These are phyloP conservation scores for Aegotheles bennettii DNA, from an alignment of 2,113 vertebrate species.

Conservation along the genomic window DNA sequence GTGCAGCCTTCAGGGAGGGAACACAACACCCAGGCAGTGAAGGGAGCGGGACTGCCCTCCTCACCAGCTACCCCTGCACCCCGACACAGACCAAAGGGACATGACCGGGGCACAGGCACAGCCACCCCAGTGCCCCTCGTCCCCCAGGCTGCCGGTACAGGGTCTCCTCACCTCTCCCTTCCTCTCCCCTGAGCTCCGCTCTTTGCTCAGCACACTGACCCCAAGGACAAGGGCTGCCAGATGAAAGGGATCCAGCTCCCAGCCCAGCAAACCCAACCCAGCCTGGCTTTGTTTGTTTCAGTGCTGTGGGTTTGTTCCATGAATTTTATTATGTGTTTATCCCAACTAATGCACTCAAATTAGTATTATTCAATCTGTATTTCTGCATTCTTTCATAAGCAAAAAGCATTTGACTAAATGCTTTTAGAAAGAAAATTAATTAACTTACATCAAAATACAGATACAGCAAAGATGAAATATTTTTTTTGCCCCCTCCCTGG, in stretches of 20 bases:
- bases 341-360: neutral
- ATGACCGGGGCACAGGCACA: too few species aligned
- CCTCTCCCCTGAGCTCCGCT: too few species aligned
- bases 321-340: neutral
- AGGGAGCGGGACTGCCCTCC: neutral
- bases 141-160: too few species aligned
- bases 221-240: neutral
- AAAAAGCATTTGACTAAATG: neutral
- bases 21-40: too few species aligned
- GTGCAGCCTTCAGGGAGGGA: neutral
- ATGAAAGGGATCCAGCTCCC: neutral
- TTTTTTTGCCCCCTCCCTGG: too few species aligned
- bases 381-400: neutral
- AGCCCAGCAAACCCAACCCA: neutral
- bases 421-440: neutral
- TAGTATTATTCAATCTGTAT: too few species aligned
- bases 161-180: too few species aligned
- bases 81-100: too few species aligned
- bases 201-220: too few species aligned
- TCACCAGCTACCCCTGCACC: rapidly evolving
- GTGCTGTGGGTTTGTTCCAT: neutral
- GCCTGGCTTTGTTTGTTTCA: rapidly evolving
- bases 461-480: neutral
- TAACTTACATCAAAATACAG: neutral
- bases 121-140: too few species aligned